Evolutionary conservation across 2,888 invertebrate species (phyloP).

Genomic region (Nomada fucata): DNA sequence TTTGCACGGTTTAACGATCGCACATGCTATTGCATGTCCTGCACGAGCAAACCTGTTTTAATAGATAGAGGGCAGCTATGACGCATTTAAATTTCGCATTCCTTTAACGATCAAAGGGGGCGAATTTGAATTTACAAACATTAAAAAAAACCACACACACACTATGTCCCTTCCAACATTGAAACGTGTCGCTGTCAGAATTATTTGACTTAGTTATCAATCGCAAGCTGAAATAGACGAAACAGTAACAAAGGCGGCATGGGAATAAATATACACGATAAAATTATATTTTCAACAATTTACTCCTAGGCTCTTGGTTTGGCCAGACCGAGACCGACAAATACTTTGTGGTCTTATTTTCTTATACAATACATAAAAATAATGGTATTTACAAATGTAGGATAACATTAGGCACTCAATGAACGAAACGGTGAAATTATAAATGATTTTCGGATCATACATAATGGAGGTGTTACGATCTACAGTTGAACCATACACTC

Average conservation of each 20-base stretch:
- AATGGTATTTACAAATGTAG: constrained; percentile 82
- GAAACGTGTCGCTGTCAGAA: no score
- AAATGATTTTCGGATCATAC: constrained; percentile 66
- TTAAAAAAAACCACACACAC: no score
- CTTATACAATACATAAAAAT: constrained; percentile 81
- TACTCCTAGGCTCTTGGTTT: constrained; percentile 79
- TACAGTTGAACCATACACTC: constrained; percentile 67
- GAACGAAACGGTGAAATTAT: constrained; percentile 77
- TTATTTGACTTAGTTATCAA: background rate
- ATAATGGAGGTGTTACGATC: constrained; percentile 62
- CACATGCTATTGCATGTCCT: background rate
- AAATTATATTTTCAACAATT: constrained; percentile 75
- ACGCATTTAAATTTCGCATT: constrained; percentile 1
- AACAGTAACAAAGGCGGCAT: background rate
- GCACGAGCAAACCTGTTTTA: background rate
- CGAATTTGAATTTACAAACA: background rate
- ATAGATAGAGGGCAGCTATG: background rate
- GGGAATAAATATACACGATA: constrained; percentile 50
- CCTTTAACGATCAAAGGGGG: background rate
- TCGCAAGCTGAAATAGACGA: background rate
- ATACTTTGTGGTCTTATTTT: constrained; percentile 64
- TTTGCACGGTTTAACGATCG: background rate
- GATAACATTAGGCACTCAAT: constrained; percentile 81
- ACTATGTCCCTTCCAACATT: no score
- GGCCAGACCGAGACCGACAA: constrained; percentile 75